Conservation (phyloP, 2,888 invertebrate species). For the Brassicogethes aeneus region DNA sequence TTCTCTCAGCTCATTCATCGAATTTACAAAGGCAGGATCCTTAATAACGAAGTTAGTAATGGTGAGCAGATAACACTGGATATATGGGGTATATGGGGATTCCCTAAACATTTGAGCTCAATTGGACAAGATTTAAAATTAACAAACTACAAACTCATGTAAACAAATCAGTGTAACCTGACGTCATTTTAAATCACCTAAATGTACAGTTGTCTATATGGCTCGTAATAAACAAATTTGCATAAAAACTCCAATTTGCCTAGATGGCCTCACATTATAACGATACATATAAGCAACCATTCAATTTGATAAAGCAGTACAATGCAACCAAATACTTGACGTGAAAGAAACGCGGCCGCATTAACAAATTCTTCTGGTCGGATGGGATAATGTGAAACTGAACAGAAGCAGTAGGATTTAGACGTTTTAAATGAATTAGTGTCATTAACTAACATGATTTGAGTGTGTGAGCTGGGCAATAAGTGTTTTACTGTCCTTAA, state of each 20-base stretch:
- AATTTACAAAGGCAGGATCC: too few relatives aligned
- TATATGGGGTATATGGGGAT: too few relatives aligned
- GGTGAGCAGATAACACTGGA: too few relatives aligned
- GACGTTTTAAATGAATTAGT: background rate
- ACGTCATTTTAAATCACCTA: too few relatives aligned
- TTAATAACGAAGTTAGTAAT: too few relatives aligned
- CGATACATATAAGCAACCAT: background rate
- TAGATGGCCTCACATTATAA: background rate
- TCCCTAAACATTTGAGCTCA: too few relatives aligned
- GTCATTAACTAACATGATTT: background rate
- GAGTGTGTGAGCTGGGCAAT: background rate
- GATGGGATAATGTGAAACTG: background rate
- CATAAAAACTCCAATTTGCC: background rate
- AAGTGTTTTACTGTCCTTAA: background rate
- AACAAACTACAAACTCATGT: too few relatives aligned
- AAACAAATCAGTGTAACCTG: too few relatives aligned
- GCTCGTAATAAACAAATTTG: too few relatives aligned
- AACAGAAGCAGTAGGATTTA: background rate
- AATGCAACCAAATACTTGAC: background rate
- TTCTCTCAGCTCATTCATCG: too few relatives aligned
- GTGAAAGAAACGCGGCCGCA: background rate
- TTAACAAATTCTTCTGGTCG: background rate
- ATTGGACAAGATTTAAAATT: too few relatives aligned
- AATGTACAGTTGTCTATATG: too few relatives aligned
- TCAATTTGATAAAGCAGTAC: background rate